Percentiles rank a stretch among this genome's conserved stretches.
phyloP scores from a whole-genome alignment of 2,797 vertebrate species.

The Acanthiza pusilla region DNA sequence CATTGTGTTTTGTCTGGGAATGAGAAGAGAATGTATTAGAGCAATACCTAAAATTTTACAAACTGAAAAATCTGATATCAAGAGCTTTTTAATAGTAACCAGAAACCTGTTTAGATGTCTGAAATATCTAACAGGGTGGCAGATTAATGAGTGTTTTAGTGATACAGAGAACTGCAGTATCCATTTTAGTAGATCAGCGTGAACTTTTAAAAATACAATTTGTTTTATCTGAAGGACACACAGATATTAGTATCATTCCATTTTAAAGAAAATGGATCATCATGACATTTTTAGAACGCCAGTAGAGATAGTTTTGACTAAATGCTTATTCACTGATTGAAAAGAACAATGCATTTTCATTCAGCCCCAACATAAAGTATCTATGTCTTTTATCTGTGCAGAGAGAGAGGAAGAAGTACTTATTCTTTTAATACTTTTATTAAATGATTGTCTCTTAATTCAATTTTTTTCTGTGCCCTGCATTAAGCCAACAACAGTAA shows the following conservation, averaged over 20 bases:
- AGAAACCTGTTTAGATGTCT: not conserved
- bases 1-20: slow-evolving; percentile 23
- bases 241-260: not conserved
- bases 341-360: not conserved
- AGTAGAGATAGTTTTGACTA: not conserved
- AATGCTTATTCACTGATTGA: not conserved
- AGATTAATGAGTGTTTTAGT: not conserved
- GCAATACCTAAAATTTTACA: not conserved
- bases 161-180: not conserved
- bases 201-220: not conserved
- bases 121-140: not conserved
- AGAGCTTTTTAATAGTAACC: not conserved
- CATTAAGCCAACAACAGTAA: not conserved
- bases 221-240: not conserved
- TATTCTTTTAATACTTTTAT: not conserved
- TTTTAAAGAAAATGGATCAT: not conserved
- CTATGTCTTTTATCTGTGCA: not conserved
- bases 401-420: not conserved
- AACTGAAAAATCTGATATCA: not conserved
- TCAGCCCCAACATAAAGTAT: not conserved
- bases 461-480: not conserved
- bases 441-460: not conserved
- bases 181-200: not conserved
- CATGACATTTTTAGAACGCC: not conserved
- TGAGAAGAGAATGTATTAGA: not conserved